These are phyloP conservation scores for Clarias batrachus DNA, from an alignment of 2,113 vertebrate species.

Conservation along the genomic window DNA sequence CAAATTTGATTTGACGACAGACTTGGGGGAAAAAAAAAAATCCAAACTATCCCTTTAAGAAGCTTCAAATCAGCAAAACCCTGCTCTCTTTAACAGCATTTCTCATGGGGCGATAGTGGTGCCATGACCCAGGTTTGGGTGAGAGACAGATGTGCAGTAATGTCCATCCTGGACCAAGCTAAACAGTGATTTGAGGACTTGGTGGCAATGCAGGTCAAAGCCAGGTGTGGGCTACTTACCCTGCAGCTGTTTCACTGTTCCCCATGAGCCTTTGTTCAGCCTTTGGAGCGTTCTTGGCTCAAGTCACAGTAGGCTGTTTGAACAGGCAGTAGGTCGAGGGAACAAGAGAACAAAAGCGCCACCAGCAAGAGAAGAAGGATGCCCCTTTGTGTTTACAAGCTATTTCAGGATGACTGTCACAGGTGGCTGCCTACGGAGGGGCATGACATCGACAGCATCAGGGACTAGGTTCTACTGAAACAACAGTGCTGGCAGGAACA, in stretches of 20 bases:
- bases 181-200: neutral
- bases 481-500: neutral
- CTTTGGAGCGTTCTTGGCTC: neutral
- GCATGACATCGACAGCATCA: neutral
- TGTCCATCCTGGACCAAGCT: neutral
- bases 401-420: neutral
- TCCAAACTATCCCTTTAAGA: neutral
- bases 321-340: neutral
- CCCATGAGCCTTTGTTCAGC: neutral
- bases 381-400: slow-evolving; percentile 9
- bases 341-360: neutral
- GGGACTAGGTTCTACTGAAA: neutral
- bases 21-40: no score
- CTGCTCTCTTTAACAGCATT: neutral
- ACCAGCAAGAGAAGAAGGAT: neutral
- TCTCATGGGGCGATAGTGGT: neutral
- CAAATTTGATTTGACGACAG: no score
- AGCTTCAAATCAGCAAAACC: neutral
- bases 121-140: neutral
- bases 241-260: neutral
- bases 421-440: neutral
- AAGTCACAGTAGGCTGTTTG: neutral
- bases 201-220: neutral
- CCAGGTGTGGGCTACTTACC: neutral
- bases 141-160: no score